Conservation (phyloP, 2,113 vertebrate species). For the Pseudopodoces humilis region DNA sequence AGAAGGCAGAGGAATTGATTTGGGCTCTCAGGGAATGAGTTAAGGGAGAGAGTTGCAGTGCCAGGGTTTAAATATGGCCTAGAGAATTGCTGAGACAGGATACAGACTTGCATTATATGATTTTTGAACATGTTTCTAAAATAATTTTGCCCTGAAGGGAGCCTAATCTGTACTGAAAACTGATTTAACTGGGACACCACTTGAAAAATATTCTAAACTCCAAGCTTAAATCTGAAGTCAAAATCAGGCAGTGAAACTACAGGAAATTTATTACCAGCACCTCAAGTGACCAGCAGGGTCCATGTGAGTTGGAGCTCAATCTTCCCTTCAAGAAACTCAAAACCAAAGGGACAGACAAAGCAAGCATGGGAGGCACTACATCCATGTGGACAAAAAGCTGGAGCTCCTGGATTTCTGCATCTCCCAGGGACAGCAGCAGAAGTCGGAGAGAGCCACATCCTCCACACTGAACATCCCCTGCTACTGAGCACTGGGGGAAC, state of each 20-base stretch:
- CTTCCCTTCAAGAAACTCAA: background rate
- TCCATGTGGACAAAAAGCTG: background rate
- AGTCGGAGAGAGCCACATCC: background rate
- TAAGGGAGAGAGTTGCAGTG: background rate
- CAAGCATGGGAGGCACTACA: background rate
- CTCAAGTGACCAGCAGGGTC: background rate
- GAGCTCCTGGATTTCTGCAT: background rate
- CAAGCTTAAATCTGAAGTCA: background rate
- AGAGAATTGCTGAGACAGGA: background rate
- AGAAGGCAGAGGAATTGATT: background rate
- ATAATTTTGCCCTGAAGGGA: conserved; percentile 8
- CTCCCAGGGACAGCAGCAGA: background rate
- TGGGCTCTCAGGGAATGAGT: background rate
- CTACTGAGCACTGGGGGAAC: background rate
- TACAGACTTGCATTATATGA: background rate
- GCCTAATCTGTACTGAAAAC: conserved; percentile 1
- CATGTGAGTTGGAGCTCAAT: background rate
- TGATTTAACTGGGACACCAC: background rate
- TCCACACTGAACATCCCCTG: background rate
- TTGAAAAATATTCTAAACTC: background rate
- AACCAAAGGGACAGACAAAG: background rate
- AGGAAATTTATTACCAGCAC: background rate
- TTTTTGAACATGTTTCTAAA: conserved; percentile 22
- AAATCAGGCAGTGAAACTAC: background rate
- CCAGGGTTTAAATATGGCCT: background rate